Percentiles rank a stretch among this genome's conserved stretches.
These are phyloP conservation scores for Drosophila ogumai DNA, from an alignment of 1,140 invertebrate species.

Conservation along the genomic window DNA sequence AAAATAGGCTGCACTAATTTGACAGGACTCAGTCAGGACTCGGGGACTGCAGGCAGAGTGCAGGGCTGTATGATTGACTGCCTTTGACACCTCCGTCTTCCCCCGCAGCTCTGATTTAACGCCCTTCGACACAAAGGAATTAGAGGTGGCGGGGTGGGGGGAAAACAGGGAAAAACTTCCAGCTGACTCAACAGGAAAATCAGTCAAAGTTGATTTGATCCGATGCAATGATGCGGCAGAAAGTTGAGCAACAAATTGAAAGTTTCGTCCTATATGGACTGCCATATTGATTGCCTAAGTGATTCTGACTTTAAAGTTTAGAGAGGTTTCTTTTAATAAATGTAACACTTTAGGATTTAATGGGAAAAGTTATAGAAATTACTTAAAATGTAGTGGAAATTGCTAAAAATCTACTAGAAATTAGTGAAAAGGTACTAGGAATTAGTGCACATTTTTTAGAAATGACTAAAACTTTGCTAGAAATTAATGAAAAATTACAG, in stretches of 20 bases:
- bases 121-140: conserved; percentile 22
- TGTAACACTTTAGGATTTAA: neutral
- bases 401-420: no score
- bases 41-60: conserved; percentile 27
- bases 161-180: conserved; percentile 11
- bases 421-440: no score
- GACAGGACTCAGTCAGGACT: conserved; percentile 27
- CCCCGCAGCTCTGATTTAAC: conserved; percentile 3
- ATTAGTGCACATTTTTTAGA: no score
- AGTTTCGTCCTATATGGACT: neutral
- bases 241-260: conserved; percentile 41
- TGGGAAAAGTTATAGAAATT: neutral
- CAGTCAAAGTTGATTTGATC: conserved; percentile 42
- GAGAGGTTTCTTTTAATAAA: neutral
- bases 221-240: conserved; percentile 41
- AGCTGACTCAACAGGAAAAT: conserved; percentile 48
- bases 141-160: neutral
- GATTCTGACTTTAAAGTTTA: neutral
- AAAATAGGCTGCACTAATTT: conserved; percentile 59
- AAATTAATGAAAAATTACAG: no score
- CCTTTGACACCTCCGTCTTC: conserved; percentile 22
- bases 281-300: neutral
- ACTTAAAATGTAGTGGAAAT: neutral
- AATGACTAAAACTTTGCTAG: no score
- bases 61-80: conserved; percentile 35